phyloP scores from a whole-genome alignment of 2,113 vertebrate species.

The Cinclus mexicanus region DNA sequence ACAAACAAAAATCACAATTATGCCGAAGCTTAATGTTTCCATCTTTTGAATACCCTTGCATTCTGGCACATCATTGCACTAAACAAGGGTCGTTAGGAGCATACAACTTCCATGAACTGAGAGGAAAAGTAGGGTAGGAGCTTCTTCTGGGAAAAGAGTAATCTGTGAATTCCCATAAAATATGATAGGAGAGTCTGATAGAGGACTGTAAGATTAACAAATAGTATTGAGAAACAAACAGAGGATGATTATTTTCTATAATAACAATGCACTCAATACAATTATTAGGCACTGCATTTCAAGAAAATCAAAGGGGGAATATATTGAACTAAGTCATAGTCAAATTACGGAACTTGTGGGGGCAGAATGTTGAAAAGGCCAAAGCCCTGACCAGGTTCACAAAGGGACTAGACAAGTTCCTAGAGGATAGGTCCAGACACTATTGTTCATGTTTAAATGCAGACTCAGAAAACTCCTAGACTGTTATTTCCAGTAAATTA shows the following conservation, averaged over 20 bases:
- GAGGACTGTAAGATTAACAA: not conserved
- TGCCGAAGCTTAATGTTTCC: not conserved
- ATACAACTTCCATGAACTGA: not conserved
- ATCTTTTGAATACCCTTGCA: not conserved
- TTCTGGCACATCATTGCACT: not conserved
- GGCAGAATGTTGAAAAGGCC: not conserved
- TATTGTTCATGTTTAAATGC: not conserved
- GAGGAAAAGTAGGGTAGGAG: not conserved
- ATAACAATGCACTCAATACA: not conserved
- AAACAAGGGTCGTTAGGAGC: not conserved
- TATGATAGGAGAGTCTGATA: not conserved
- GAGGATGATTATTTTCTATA: not conserved
- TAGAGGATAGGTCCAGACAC: not conserved
- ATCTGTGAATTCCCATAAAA: not conserved
- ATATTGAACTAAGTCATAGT: not conserved
- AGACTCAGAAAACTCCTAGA: not conserved
- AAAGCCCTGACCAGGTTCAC: not conserved
- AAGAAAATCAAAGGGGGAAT: not conserved
- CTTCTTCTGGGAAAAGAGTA: not conserved
- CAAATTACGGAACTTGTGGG: not conserved
- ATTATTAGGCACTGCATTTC: not conserved
- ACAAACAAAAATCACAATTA: not conserved
- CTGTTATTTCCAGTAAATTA: not conserved
- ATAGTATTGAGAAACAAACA: not conserved
- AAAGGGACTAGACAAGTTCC: not conserved